Evolutionary conservation across 2,888 invertebrate species (phyloP).

Genomic region (Biston stratarius): DNA sequence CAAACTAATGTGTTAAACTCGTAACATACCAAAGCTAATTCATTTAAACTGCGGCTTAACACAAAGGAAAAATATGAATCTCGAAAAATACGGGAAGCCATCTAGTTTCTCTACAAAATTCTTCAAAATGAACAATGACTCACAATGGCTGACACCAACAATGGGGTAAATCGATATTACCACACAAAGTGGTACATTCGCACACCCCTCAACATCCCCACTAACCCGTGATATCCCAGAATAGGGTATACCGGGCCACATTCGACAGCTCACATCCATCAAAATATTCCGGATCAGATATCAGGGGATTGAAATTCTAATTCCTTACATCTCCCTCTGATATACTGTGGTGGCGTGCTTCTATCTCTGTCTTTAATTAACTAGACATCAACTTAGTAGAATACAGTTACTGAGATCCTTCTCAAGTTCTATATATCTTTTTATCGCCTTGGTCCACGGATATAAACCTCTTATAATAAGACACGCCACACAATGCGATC

Average conservation of each 20-base stretch:
- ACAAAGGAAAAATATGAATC: no score
- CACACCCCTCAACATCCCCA: background rate
- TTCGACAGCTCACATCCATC: conserved; percentile 40
- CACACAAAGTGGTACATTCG: background rate
- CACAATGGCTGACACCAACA: background rate
- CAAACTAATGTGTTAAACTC: no score
- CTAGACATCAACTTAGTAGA: conserved; percentile 20
- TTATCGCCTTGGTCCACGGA: no score
- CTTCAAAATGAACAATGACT: no score
- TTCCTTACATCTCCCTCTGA: conserved; percentile 27
- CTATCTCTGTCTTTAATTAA: conserved; percentile 36
- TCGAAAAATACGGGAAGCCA: no score
- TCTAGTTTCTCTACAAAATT: no score
- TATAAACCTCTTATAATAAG: background rate
- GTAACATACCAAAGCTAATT: no score
- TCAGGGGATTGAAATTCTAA: conserved; percentile 36
- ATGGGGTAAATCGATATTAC: background rate
- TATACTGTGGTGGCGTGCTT: background rate
- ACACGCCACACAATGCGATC: no score
- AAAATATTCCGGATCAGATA: conserved; percentile 38
- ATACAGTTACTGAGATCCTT: conserved; percentile 20
- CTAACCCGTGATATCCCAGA: conserved; percentile 14
- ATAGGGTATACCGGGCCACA: conserved; percentile 28
- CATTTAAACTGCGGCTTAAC: no score
- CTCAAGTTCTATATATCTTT: background rate